A percentile compares a stretch with the other conserved stretches of the same genome.
Evolutionary conservation across 2,797 vertebrate species (phyloP).

Genomic region (Macropus fuliginosus): DNA sequence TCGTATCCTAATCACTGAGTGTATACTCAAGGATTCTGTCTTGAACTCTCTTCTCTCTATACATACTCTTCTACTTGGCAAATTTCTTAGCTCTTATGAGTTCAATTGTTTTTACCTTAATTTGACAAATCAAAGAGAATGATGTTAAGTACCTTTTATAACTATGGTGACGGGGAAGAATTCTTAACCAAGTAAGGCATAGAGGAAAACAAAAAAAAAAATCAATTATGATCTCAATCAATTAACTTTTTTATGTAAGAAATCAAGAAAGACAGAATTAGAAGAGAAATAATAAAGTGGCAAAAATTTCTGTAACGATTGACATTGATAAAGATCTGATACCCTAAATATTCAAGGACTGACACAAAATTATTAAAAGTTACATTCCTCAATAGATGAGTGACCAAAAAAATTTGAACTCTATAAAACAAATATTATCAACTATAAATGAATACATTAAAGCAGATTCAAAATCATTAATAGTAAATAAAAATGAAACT

Average conservation of each 20-base stretch:
- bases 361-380: neutral
- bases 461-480: neutral
- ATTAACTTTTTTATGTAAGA: neutral
- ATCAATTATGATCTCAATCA: neutral
- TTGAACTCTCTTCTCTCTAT: neutral
- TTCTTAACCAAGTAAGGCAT: neutral
- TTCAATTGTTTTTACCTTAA: neutral
- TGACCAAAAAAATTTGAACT: neutral
- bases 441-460: neutral
- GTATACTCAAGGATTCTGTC: neutral
- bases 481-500: neutral
- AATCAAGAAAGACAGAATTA: neutral
- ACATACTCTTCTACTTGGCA: neutral
- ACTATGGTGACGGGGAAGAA: neutral
- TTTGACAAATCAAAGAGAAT: neutral
- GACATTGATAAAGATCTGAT: neutral
- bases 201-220: neutral
- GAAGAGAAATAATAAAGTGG: neutral
- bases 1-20: neutral
- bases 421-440: neutral
- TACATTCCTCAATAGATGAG: neutral
- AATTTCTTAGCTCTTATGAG: neutral
- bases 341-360: neutral
- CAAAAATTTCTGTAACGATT: neutral
- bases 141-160: neutral